Percentiles rank a stretch among this genome's conserved stretches.
These are phyloP conservation scores for Mantis religiosa DNA, from an alignment of 2,888 invertebrate genomes.

Conservation along the genomic window DNA sequence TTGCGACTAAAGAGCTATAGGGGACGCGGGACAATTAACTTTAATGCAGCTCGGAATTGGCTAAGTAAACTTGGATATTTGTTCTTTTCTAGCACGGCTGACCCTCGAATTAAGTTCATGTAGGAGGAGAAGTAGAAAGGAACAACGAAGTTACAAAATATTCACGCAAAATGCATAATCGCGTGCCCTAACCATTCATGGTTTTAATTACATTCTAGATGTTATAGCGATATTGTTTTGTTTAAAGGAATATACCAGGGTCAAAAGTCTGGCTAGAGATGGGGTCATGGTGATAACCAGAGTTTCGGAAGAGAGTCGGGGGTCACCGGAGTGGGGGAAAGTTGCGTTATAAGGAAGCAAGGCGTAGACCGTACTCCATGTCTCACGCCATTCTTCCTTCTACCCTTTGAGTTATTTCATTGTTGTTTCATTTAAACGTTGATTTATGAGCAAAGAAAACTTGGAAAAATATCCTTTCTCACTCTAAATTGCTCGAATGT, in stretches of 20 bases:
- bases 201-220: conserved; percentile 7
- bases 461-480: too few species aligned
- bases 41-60: not conserved
- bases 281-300: not conserved
- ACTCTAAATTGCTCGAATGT: too few species aligned
- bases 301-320: not conserved
- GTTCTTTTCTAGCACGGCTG: not conserved
- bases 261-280: not conserved
- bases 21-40: not conserved
- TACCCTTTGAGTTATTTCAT: not conserved
- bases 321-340: too few species aligned
- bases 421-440: not conserved
- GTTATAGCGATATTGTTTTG: not conserved
- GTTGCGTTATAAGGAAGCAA: not conserved
- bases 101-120: not conserved
- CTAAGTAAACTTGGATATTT: not conserved
- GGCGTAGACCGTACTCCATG: not conserved
- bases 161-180: conserved; percentile 8
- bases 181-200: not conserved
- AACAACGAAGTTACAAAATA: not conserved
- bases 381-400: not conserved
- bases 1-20: not conserved
- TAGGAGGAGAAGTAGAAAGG: not conserved
- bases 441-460: not conserved
- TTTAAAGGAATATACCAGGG: not conserved